Evolutionary conservation across 2,797 vertebrate species (phyloP), one percentile per base, ranked within the genome.

Genomic region (Acrocephalus scirpaceus): DNA sequence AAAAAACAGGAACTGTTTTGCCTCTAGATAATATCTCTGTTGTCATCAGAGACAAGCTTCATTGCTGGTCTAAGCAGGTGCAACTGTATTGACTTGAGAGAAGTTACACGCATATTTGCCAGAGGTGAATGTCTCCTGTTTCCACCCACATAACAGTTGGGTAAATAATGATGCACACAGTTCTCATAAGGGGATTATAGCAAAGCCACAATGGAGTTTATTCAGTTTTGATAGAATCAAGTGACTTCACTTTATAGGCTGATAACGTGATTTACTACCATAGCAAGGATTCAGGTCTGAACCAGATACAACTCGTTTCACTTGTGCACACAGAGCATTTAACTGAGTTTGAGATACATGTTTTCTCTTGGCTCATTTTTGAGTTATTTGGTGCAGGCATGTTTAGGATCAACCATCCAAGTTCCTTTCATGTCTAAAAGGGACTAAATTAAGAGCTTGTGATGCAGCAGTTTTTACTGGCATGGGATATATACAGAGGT

Each of bases 211-310:
- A 44, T 92, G 90, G 86, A 82, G 64, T 95, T 96, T 78, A 96
- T 97, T 97, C 86, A 90, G 53, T 95, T 96, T 74, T 86, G 91
- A 94, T 92, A 94, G 94, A 97, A 95, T 92, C 47, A 88, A 95
- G 92, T 94, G 82, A 94, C 90, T 96, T 92, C 60, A 74, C 86
- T 96, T 92, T 79, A 64, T 29, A 88, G 90, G 44, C 88, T 94
- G 93, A 95, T 96, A 96, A 88, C 61, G 91, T 78, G 71, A 89
- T 95, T 90, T 60, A 79, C 34, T 69, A 3, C 92, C 76, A 32
- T 75, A 79, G 40, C 18, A 45, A 94, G 21, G 62, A n/a, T 86
- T 71, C 90, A 89, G 86, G 70, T 92, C 89, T 79, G 73, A 86
- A 88, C 92, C 85, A 93, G 95, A 79, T 62, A 57, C 19, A 88